A percentile compares a stretch with the other conserved stretches of the same genome.
Evolutionary conservation across 2,797 vertebrate species (phyloP).

Genomic region (Acomys russatus): DNA sequence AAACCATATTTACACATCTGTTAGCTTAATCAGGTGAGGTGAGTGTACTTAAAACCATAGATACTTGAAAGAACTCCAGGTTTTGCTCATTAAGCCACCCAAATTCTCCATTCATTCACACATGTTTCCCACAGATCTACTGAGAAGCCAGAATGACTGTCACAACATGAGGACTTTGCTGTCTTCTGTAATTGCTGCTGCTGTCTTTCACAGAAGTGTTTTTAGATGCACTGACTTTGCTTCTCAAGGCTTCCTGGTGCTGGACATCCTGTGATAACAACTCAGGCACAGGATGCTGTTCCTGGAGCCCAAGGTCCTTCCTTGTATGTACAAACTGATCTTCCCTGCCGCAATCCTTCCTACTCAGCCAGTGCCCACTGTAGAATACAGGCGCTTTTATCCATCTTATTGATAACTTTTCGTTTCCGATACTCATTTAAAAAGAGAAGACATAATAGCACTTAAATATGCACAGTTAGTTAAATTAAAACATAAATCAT

Average conservation of each 20-base stretch:
- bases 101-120: neutral
- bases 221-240: slow-evolving; percentile 78
- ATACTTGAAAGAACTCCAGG: neutral
- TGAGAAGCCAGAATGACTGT: slow-evolving; percentile 27
- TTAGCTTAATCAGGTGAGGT: slow-evolving; percentile 81
- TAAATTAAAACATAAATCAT: slow-evolving; percentile 70
- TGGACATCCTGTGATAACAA: slow-evolving; percentile 28
- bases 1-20: slow-evolving; percentile 72
- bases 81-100: neutral
- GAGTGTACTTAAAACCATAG: slow-evolving; percentile 42
- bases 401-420: slow-evolving; percentile 14
- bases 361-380: neutral
- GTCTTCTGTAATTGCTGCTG: slow-evolving; percentile 28
- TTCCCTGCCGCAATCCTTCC: slow-evolving; percentile 31
- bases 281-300: slow-evolving; percentile 50
- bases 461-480: slow-evolving; percentile 25
- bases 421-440: slow-evolving; percentile 60
- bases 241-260: slow-evolving; percentile 78
- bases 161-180: slow-evolving; percentile 78
- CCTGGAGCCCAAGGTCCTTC: slow-evolving; percentile 31
- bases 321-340: neutral
- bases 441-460: slow-evolving; percentile 34
- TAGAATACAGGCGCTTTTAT: neutral
- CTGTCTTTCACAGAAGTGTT: slow-evolving; percentile 73
- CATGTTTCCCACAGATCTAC: neutral